Evolutionary conservation across 1,140 invertebrate genomes (phyloP).

Genomic region (Gerris buenoi): DNA sequence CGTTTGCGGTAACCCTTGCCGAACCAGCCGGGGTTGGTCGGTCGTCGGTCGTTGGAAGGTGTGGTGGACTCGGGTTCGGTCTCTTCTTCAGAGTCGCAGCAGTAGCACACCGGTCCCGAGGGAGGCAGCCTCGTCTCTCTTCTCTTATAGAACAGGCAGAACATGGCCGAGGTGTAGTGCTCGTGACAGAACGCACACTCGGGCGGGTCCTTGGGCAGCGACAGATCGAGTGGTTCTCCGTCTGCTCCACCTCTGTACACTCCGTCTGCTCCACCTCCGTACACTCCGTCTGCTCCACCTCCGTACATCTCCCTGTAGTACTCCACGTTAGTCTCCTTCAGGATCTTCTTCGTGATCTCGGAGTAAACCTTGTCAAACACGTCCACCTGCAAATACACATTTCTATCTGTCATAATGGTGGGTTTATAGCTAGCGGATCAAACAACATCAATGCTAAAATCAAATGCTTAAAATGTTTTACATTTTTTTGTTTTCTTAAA

Average conservation of each 20-base stretch:
- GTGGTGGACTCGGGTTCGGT: conserved; percentile 16
- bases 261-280: no score
- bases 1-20: conserved; percentile 42
- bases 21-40: conserved; percentile 45
- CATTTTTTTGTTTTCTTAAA: no score
- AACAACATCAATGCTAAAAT: no score
- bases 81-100: conserved; percentile 36
- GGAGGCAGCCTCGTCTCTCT: conserved; percentile 13
- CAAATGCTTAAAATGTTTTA: no score
- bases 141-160: conserved; percentile 18
- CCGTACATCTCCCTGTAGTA: conserved; percentile 19
- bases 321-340: conserved; percentile 38
- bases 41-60: conserved; percentile 20
- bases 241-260: no score
- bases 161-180: conserved; percentile 6
- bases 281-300: no score
- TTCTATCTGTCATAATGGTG: no score
- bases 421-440: no score
- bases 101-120: conserved; percentile 32
- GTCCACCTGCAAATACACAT: conserved; percentile 11
- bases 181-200: conserved; percentile 17
- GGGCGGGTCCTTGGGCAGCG: conserved; percentile 7
- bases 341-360: conserved; percentile 16
- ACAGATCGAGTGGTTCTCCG: conserved; percentile 18
- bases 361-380: conserved; percentile 18